These are phyloP conservation scores for Actinia equina DNA, from an alignment of 64 coral and sea anemone species.

Conservation along the genomic window DNA sequence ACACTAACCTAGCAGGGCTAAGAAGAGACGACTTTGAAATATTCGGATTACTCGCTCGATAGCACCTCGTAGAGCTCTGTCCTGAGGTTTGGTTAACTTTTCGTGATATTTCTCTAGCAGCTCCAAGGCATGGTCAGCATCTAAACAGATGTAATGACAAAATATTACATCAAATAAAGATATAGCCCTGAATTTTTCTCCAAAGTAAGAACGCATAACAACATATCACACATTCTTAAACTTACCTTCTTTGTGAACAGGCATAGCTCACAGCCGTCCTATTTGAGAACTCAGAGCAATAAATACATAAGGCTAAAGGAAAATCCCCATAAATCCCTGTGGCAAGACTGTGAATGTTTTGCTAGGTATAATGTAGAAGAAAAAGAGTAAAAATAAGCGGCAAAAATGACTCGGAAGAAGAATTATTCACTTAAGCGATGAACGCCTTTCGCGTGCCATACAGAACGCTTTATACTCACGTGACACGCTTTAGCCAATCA, in stretches of 20 bases:
- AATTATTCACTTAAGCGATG: not conserved
- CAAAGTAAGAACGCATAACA: not conserved
- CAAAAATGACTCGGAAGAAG: not conserved
- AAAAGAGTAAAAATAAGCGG: not conserved
- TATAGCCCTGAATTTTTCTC: not conserved
- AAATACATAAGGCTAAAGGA: conserved; percentile 2
- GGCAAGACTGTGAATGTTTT: not conserved
- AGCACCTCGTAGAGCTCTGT: conserved; percentile 77
- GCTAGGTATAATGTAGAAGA: not conserved
- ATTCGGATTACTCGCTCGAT: conserved; percentile 99
- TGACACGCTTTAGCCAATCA: conserved; percentile 4
- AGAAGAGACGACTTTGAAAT: conserved; percentile 94
- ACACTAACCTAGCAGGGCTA: conserved; percentile 87
- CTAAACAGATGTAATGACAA: conserved; percentile 17
- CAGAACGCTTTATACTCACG: not conserved
- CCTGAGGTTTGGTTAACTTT: conserved; percentile 91
- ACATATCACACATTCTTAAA: conserved; percentile 21
- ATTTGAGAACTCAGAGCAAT: not conserved
- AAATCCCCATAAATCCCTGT: conserved; percentile 5
- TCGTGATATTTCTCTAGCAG: conserved; percentile 89
- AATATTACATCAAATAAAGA: not conserved
- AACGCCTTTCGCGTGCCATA: conserved; percentile 24
- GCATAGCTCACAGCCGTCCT: conserved; percentile 14
- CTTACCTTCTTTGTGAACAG: conserved; percentile 28
- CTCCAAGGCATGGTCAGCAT: conserved; percentile 78